Conservation (phyloP, 2,888 invertebrate species). For the Mallateleia sp. region DNA sequence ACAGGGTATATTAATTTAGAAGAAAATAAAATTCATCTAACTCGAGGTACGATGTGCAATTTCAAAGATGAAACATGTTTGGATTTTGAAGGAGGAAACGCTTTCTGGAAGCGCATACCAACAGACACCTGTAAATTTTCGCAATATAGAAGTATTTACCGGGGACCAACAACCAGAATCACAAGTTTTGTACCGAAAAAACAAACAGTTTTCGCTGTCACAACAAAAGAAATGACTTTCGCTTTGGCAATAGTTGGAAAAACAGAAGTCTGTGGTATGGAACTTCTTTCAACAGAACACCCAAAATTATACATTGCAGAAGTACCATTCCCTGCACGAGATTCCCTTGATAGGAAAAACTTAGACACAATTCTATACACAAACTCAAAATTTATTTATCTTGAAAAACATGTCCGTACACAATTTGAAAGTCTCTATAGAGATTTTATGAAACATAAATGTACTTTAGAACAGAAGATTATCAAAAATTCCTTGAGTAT, state of each 20-base stretch:
- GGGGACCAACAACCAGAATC: neutral
- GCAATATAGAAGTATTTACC: neutral
- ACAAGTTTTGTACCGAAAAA: neutral
- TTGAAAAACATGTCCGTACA: conserved; percentile 79
- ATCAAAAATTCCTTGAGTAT: conserved; percentile 79
- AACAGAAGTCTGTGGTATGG: too few species aligned
- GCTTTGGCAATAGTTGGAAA: conserved; percentile 45
- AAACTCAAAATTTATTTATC: conserved; percentile 81
- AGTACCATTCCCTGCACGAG: neutral
- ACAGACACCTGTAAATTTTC: neutral
- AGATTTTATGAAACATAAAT: conserved; percentile 79
- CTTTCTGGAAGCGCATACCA: neutral
- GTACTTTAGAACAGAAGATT: conserved; percentile 80
- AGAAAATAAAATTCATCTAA: neutral
- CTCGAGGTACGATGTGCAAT: neutral
- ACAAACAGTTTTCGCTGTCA: conserved; percentile 39
- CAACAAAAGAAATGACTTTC: conserved; percentile 66
- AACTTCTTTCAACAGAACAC: too few species aligned
- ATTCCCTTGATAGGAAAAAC: conserved; percentile 13
- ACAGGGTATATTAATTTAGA: neutral
- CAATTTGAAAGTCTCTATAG: conserved; percentile 72
- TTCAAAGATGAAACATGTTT: neutral
- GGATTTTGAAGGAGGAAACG: neutral
- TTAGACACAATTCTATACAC: conserved; percentile 75
- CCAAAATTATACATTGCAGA: conserved; percentile 40